Conservation (phyloP, 64 coral and sea anemone genomes). For the Cladopsammia gracilis region DNA sequence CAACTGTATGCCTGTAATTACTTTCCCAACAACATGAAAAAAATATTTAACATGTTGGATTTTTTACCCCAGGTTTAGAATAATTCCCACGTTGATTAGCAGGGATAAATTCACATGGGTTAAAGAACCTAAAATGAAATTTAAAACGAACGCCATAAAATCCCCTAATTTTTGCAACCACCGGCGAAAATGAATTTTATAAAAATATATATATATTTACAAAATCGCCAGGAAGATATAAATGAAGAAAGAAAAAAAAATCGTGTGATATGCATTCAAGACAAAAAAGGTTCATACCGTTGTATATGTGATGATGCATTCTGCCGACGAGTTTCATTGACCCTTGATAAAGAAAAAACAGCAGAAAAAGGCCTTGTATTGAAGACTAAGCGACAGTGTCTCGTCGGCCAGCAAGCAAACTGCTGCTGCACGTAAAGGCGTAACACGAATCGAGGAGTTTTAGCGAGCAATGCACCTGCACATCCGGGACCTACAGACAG, state of each 20-base stretch:
- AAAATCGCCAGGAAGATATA: constrained; percentile 3
- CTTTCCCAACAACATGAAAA: constrained; percentile 35
- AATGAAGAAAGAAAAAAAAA: constrained; percentile 17
- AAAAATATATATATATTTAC: constrained; percentile 15
- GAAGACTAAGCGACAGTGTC: constrained; percentile 19
- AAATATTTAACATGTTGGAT: background rate
- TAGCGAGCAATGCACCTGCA: constrained; percentile 66
- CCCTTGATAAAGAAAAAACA: constrained; percentile 54
- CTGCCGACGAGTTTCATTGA: constrained; percentile 75
- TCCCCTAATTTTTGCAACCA: background rate
- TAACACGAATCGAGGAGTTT: constrained; percentile 28
- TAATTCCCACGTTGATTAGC: background rate
- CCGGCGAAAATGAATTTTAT: background rate
- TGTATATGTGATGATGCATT: constrained; percentile 72
- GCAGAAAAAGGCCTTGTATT: constrained; percentile 47
- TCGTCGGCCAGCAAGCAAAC: constrained; percentile 19
- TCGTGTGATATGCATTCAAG: constrained; percentile 17
- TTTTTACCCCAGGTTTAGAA: background rate
- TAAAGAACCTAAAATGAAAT: background rate
- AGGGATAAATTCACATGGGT: background rate
- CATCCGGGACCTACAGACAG: constrained; percentile 80
- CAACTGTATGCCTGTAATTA: constrained; percentile 42
- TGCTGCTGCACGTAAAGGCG: constrained; percentile 28
- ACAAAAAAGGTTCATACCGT: constrained; percentile 49
- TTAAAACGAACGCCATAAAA: background rate